Evolutionary conservation across 2,797 vertebrate species (phyloP).

Genomic region (Pangasius mekongensis): DNA sequence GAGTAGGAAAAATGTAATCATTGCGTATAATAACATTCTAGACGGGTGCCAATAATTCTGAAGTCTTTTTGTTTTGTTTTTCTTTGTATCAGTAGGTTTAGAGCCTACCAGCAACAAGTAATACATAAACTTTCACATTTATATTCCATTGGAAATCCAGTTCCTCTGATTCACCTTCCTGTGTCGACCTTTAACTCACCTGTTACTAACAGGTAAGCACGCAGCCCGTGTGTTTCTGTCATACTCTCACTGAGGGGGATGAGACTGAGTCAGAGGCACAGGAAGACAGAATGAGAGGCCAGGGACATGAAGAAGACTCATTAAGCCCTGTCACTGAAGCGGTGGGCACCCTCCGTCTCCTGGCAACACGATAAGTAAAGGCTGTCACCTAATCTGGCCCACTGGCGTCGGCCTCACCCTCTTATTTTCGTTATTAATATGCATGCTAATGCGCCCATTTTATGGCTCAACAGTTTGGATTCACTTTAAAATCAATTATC

Average conservation of each 20-base stretch:
- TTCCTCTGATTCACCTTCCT: not conserved
- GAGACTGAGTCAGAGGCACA: slow-evolving; percentile 20
- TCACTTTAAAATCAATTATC: slow-evolving; percentile 71
- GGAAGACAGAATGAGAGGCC: slow-evolving; percentile 27
- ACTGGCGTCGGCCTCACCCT: slow-evolving; percentile 52
- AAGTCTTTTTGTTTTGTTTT: not conserved
- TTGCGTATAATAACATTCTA: not conserved
- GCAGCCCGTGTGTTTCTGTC: slow-evolving; percentile 30
- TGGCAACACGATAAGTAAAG: slow-evolving; percentile 63
- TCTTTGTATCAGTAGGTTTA: not conserved
- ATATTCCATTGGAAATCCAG: not conserved
- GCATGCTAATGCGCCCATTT: slow-evolving; percentile 70
- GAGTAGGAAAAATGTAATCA: not conserved
- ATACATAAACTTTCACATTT: not conserved
- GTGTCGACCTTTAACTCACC: slow-evolving; percentile 17
- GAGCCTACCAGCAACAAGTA: not conserved
- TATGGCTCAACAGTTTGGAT: slow-evolving; percentile 70
- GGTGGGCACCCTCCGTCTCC: slow-evolving; percentile 48
- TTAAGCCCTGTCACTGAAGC: slow-evolving; percentile 35
- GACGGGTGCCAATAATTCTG: not conserved
- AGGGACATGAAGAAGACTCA: slow-evolving; percentile 41
- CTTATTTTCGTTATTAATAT: slow-evolving; percentile 67
- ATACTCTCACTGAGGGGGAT: slow-evolving; percentile 3
- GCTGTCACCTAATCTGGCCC: slow-evolving; percentile 64
- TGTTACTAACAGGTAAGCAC: slow-evolving; percentile 26